Base-by-base conservation (phyloP, 2,113 vertebrate species). In the Saccopteryx leptura region DNA sequence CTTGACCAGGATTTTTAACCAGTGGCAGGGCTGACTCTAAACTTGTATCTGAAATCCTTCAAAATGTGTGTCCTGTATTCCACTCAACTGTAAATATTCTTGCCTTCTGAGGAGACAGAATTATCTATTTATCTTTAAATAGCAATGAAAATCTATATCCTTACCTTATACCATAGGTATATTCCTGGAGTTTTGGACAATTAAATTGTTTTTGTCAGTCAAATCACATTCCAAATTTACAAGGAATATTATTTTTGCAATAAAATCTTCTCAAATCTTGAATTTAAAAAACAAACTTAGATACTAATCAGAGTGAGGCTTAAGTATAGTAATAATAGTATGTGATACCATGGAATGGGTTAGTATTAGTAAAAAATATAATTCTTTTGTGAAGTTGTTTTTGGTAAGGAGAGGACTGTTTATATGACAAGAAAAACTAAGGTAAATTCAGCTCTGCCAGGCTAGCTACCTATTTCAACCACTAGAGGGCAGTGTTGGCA, bases 401-500 rank as follows among this genome's bases (percentile, higher is more conserved):
- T 93, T 81, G 31, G 17, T 50, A 56, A 79, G 17, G 19, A 31
- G 21, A 54, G 12, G 13, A 5, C 39, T 39, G 6, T 28, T 1
- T 9, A 12, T 28, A 4, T 0, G 26, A 52, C 24, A 61, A 31
- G 46, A 17, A 75, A 88, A 93, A 54, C 19, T 5, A 24, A 17
- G 28, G 14, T 0, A 26, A 61, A 2, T 80, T 56, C 17, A 31
- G 0, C 23, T 88, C 26, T 26, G 31, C 48, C 9, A n/a, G 18
- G 0, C 13, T 61, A 83, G 63, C 13, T 89, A 39, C 33, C 63
- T 24, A 7, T 72, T 83, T 0, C 4, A 46, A 61, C 89, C 98
- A 97, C 96, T 90, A 97, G 98, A 97, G 97, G 94, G 97, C 11
- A 96, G 95, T 60, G 72, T 97, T 93, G 86, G 46, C 96, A 95